Base-by-base conservation (phyloP, 2,888 invertebrate genomes). In the Omphaloscelis lunosa region DNA sequence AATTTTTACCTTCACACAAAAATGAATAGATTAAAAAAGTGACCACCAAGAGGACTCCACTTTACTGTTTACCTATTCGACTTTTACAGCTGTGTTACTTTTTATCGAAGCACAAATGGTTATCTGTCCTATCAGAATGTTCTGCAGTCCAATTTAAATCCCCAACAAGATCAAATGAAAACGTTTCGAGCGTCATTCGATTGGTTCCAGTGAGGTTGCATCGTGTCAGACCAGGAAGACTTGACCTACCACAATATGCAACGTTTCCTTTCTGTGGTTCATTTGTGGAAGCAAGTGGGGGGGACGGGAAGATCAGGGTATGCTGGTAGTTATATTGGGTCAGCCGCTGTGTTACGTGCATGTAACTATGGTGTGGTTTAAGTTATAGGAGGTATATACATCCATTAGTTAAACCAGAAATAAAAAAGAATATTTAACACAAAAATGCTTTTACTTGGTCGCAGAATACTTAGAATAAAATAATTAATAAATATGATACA, bases 131-230 rank as follows among this genome's bases (percentile, higher is more conserved):
- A 85, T 83, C 83, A 76, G 82, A 82, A 83, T 80, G 77, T 79
- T 80, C 82, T 76, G 73, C 84, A 79, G 86, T 90, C 84, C 88
- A 89, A 89, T 90, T 90, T 88, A 86, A 90, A 90, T 87, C 85
- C 84, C 86, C 85, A 90, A 89, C 89, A 84, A 85, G 88, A 91
- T 89, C 87, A 88, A 91, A 90, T 90, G 87, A 88, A 92, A 92
- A 87, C 85, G 87, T 87, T 91, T 88, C 86, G 79, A 87, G 81
- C 87, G 85, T 88, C 86, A 86, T 89, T 91, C 89, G 85, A 90
- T 90, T 88, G 89, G 85, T 86, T 86, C 78, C 85, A 83, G 82
- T 76, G 79, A 84, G 83, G 80, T 82, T 84, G 82, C 80, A 86
- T 67, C 83, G 79, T 75, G 72, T 82, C 79, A 76, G 82, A 75